Evolutionary conservation across 2,797 vertebrate species (phyloP), one percentile per base, ranked within the genome.

Genomic region (Adelosebastes latens): DNA sequence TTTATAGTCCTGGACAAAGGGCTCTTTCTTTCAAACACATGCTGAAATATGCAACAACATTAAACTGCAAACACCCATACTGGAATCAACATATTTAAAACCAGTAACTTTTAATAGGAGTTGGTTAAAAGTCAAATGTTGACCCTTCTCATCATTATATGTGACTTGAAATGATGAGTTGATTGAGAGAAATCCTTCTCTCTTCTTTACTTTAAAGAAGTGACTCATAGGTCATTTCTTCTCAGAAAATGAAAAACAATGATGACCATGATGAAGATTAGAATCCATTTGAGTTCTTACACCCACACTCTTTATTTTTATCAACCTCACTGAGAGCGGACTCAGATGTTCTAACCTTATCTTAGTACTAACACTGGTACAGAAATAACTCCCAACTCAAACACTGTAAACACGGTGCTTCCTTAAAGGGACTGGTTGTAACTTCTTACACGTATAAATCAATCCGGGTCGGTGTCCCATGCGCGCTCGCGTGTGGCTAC

Each of bases 181-280:
- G 12, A 71, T 18, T 64, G 55, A 52, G 36, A 61, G 55, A 75
- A 34, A 66, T 14, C 16, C 18, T 20, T 25, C 3, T n/a, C 9
- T 59, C 42, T 58, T 36, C 55, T 39, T 39, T 32, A 3, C 20
- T 72, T 72, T 8, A 75, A 34, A 32, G 52, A 56, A 64, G 72
- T 71, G 77, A 84, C 53, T 73, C 72, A 81, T 2, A 2, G 32
- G 53, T 86, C 20, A 77, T 73, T 64, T 72, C 58, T 75, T 72
- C 7, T 9, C 2, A 62, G 16, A 62, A 63, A 34, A 76, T 36
- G 20, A 67, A 66, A 66, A 66, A 61, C 55, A 56, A 63, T 18
- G 24, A 64, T 81, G 8, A 49, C 46, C 22, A 31, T 39, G 72
- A 64, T 76, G 63, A 79, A 60, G 72, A 81, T 81, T 39, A 72